Evolutionary conservation across 1,140 invertebrate genomes (phyloP).

Genomic region (Ceratina calcarata): DNA sequence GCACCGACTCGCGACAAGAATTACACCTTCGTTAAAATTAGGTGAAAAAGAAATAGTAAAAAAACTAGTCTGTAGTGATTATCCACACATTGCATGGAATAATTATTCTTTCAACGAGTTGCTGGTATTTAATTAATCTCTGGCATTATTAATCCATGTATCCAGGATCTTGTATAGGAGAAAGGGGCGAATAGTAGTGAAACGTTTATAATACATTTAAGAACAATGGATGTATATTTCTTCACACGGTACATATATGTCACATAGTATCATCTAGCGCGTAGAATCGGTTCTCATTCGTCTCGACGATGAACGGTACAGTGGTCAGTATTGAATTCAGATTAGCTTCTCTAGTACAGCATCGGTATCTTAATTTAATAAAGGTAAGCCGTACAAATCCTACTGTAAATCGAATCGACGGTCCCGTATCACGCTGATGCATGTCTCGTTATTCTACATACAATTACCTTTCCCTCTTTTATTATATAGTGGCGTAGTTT

Average conservation of each 20-base stretch:
- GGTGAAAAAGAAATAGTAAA: too few species aligned
- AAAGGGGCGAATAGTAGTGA: not conserved
- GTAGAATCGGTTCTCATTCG: constrained; percentile 9
- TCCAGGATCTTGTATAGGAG: not conserved
- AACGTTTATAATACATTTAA: not conserved
- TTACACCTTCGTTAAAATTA: not conserved
- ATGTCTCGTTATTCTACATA: not conserved
- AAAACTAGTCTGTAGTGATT: too few species aligned
- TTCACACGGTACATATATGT: not conserved
- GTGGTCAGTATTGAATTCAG: constrained; percentile 37
- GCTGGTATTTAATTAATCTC: too few species aligned
- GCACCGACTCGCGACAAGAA: too few species aligned
- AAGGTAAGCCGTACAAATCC: constrained; percentile 46
- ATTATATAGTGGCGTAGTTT: not conserved
- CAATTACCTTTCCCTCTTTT: not conserved
- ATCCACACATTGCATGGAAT: too few species aligned
- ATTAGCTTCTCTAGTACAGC: constrained; percentile 29
- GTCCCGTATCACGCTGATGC: not conserved
- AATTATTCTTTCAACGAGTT: too few species aligned
- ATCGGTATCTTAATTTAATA: constrained; percentile 47
- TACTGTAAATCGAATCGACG: constrained; percentile 37
- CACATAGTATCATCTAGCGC: constrained; percentile 2
- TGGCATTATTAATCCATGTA: not conserved
- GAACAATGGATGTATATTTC: constrained; percentile 37
- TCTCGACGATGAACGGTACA: constrained; percentile 24